Percentiles rank a stretch among this genome's conserved stretches.
Conservation (phyloP, 2,888 invertebrate species). For the Adela reaumurella region DNA sequence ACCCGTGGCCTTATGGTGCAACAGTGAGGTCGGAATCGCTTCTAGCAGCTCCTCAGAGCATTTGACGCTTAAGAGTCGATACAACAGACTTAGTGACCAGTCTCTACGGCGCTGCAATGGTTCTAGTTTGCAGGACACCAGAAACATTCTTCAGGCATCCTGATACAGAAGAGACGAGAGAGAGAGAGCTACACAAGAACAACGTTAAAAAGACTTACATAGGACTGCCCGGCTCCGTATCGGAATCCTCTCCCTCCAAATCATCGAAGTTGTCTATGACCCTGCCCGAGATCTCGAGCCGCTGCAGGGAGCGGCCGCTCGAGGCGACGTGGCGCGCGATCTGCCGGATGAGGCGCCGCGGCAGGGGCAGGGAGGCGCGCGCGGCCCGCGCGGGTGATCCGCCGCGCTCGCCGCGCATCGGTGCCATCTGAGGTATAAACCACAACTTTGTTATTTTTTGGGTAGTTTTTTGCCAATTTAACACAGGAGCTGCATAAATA, state of each 20-base stretch:
- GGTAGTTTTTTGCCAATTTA: no score
- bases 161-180: background rate
- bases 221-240: constrained; percentile 37
- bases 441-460: no score
- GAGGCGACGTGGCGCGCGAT: constrained; percentile 50
- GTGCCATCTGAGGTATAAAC: constrained; percentile 48
- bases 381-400: constrained; percentile 44
- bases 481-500: no score
- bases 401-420: constrained; percentile 50
- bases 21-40: no score
- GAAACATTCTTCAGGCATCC: no score
- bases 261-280: constrained; percentile 53
- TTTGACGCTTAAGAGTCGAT: no score
- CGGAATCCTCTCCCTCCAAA: constrained; percentile 40
- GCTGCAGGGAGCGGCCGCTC: constrained; percentile 45
- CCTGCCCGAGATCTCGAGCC: constrained; percentile 47
- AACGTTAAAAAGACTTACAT: constrained; percentile 30
- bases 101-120: no score
- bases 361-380: constrained; percentile 50
- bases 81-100: no score
- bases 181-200: constrained; percentile 1
- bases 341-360: constrained; percentile 45
- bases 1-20: no score
- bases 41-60: no score
- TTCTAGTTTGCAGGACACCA: no score